These are phyloP conservation scores for Leptodactylus fuscus DNA, from an alignment of 2,113 vertebrate species.

Conservation along the genomic window DNA sequence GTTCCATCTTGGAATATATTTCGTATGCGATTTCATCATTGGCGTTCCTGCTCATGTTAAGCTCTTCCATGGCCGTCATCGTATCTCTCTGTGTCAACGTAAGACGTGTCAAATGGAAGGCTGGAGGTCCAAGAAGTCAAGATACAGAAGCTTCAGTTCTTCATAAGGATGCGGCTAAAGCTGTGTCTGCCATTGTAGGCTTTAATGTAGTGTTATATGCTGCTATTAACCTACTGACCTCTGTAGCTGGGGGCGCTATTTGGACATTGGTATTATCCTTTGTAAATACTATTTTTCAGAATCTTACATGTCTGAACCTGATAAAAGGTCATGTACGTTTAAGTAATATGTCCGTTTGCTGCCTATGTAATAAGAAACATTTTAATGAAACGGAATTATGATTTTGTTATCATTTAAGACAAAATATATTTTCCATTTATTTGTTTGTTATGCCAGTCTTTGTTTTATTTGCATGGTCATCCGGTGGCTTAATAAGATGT, in stretches of 20 bases:
- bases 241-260: not conserved
- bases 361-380: not conserved
- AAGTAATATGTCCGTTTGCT: not conserved
- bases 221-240: not conserved
- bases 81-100: not conserved
- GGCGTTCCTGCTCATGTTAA: not conserved
- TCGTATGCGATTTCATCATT: not conserved
- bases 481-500: no score
- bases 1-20: not conserved
- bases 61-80: not conserved
- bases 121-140: not conserved
- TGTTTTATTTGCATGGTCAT: not conserved
- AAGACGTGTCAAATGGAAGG: not conserved
- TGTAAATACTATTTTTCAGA: not conserved
- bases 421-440: not conserved
- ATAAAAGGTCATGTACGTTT: not conserved
- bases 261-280: not conserved
- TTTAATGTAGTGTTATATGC: not conserved
- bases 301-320: not conserved
- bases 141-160: not conserved
- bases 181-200: conserved; percentile 5
- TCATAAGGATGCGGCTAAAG: not conserved
- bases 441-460: not conserved
- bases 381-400: not conserved
- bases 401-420: not conserved